These are phyloP conservation scores for Augochlorella aurata DNA, from an alignment of 2,888 invertebrate genomes.

Conservation along the genomic window DNA sequence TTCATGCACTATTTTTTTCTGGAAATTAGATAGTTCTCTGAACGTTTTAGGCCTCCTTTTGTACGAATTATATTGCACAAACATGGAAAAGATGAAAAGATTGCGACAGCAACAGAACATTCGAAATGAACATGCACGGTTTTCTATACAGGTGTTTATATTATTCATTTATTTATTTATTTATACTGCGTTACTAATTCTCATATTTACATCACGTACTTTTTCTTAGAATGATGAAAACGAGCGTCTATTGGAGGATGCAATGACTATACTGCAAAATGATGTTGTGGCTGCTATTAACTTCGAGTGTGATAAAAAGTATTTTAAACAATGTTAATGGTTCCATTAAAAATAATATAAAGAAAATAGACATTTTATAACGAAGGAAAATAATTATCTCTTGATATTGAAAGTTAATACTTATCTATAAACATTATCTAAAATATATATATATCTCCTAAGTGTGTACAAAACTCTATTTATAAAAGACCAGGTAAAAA, in stretches of 20 bases:
- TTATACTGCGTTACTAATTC: slow-evolving; percentile 13
- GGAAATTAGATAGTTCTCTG: slow-evolving; percentile 3
- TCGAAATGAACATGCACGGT: slow-evolving; percentile 36
- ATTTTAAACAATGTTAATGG: slow-evolving; percentile 26
- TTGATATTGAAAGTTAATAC: background rate
- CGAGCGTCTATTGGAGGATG: slow-evolving; percentile 83
- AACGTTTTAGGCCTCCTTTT: slow-evolving; percentile 74
- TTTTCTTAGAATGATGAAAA: slow-evolving; percentile 82
- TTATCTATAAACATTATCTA: slow-evolving; percentile 1
- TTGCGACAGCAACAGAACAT: slow-evolving; percentile 34
- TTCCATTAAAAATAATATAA: background rate
- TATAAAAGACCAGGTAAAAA: background rate
- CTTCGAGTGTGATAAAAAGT: slow-evolving; percentile 58
- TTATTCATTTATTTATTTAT: slow-evolving; percentile 14
- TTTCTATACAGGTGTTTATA: slow-evolving; percentile 52
- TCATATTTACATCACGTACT: slow-evolving; percentile 35
- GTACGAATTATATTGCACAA: slow-evolving; percentile 77
- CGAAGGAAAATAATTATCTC: background rate
- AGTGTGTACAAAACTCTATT: slow-evolving; percentile 15
- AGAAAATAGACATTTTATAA: background rate
- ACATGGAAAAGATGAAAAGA: slow-evolving; percentile 69
- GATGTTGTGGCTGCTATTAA: slow-evolving; percentile 83
- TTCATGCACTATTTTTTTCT: background rate
- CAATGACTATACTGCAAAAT: slow-evolving; percentile 83
- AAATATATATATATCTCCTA: slow-evolving; percentile 6